Evolutionary conservation across 2,888 invertebrate species (phyloP), one percentile per base, ranked within the genome.

Genomic region (Willowsia nigromaculata): DNA sequence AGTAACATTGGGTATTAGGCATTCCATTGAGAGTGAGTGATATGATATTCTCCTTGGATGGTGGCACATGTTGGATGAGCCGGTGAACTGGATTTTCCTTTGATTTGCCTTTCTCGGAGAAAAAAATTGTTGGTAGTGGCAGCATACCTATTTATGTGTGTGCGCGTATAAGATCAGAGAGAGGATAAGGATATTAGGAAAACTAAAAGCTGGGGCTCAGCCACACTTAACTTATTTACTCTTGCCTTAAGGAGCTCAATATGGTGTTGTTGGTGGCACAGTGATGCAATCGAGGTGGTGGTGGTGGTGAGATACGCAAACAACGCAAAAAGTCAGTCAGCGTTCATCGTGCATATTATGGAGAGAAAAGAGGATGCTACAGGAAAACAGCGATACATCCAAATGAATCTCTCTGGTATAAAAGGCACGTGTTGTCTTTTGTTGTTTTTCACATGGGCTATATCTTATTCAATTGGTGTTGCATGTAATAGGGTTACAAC

Each of bases 151-250:
- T 68, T 68, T 56, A 56, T 22, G 40, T 15, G 13, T 37, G 22
- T 40, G 68, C 43, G 18, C 13, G 25, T 15, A 7, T 33, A 40
- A 22, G 40, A 68, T 68, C 40, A 30, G 30, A 11, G 27, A 78
- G 53, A 53, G 30, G 53, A 71, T 18, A 27, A 15, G 47, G 25
- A 33, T 65, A 27, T 25, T 18, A 43, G 2, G 6, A 74, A 74
- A 47, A 47, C 27, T 74, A 33, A 56, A 37, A 33, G 68, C 27
- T 22, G 83, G n/a, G 37, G 84, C 84, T 84, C 74, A 74, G 76
- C 47, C 62, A 62, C 85, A 43, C 76, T 85, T 76, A 85, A 62
- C 76, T 85, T 76, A 85, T 85, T 85, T 85, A 62, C 85, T 76
- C 47, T 76, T 59, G 85, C 85, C 76, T 43, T 85, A 76, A 85